Evolutionary conservation across 2,797 vertebrate genomes (phyloP).

Genomic region (Hemibagrus guttatus): DNA sequence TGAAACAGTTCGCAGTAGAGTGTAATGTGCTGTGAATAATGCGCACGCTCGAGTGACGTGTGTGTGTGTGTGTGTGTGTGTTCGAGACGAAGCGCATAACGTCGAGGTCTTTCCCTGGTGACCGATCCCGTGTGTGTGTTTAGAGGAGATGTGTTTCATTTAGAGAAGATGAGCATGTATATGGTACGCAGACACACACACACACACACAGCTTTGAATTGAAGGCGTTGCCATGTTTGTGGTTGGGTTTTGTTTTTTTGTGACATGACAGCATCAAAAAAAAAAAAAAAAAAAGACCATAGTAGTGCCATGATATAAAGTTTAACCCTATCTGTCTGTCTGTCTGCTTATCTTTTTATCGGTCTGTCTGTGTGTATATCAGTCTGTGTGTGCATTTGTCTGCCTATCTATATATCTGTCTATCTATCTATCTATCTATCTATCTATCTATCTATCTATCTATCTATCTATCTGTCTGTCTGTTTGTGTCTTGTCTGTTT

Average conservation of each 20-base stretch:
- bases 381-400: not conserved
- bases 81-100: constrained; percentile 46
- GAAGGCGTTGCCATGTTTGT: not conserved
- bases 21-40: not conserved
- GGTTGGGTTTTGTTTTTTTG: not conserved
- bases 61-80: not conserved
- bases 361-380: not conserved
- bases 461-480: not conserved
- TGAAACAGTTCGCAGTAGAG: not conserved
- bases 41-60: not conserved
- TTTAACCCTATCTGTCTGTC: not conserved
- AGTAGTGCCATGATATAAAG: not conserved
- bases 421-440: not conserved
- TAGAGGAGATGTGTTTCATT: constrained; percentile 50
- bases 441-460: not conserved
- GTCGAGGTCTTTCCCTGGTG: constrained; percentile 49
- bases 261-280: not conserved
- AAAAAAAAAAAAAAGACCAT: not conserved
- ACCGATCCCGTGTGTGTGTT: constrained; percentile 53
- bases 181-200: not conserved
- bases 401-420: not conserved
- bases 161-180: constrained; percentile 39
- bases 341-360: not conserved
- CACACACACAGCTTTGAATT: constrained; percentile 39
- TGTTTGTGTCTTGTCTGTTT: not conserved